phyloP scores from a whole-genome alignment of 2,113 vertebrate species.

The Eurystomus gularis region DNA sequence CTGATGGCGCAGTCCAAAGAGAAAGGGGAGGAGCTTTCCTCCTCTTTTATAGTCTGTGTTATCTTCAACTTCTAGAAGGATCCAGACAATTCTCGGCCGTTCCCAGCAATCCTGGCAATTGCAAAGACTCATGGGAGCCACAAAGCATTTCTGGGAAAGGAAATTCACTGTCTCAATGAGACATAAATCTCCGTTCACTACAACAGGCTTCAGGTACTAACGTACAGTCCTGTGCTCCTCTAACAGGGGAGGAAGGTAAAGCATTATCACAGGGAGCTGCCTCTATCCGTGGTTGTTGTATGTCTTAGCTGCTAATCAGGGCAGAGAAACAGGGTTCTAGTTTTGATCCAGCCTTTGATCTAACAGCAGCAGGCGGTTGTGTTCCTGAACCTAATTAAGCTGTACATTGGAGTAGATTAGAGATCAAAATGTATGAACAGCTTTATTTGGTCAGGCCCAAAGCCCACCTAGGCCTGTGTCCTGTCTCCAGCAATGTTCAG shows the following conservation, averaged over 20 bases:
- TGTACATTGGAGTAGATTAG: rapidly evolving
- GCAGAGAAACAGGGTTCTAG: background rate
- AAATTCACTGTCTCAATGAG: too few species aligned
- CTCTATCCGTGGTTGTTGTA: rapidly evolving
- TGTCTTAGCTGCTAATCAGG: rapidly evolving
- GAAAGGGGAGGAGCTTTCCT: too few species aligned
- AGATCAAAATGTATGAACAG: background rate
- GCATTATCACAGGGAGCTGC: rapidly evolving
- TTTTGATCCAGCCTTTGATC: background rate
- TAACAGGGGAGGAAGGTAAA: background rate
- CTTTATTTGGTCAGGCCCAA: background rate
- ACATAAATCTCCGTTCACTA: too few species aligned
- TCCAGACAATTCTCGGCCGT: too few species aligned
- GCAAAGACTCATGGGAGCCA: too few species aligned
- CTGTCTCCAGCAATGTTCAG: background rate
- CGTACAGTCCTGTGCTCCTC: rapidly evolving
- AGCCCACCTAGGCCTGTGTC: background rate
- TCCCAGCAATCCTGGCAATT: too few species aligned
- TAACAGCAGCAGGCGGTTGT: background rate
- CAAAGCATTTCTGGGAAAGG: too few species aligned
- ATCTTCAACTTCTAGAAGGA: too few species aligned
- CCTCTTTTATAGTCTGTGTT: too few species aligned
- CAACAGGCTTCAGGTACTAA: too few species aligned
- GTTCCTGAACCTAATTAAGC: background rate
- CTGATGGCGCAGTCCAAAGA: too few species aligned